These are phyloP conservation scores for Sialis lutaria DNA, from an alignment of 2,888 invertebrate genomes.

Conservation along the genomic window DNA sequence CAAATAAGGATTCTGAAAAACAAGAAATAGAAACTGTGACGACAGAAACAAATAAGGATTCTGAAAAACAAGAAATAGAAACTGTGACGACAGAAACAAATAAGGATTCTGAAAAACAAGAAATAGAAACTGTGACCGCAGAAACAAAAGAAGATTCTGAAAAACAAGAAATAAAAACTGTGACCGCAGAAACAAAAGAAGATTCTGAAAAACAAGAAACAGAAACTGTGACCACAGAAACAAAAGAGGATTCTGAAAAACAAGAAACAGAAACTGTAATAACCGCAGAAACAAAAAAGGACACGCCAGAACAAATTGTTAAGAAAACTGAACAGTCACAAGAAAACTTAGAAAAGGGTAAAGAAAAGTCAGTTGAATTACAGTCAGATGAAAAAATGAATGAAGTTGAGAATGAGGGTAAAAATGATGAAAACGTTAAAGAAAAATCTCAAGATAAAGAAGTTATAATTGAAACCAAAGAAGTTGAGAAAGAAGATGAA, in stretches of 20 bases:
- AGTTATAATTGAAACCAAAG: constrained; percentile 18
- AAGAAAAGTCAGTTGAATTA: background rate
- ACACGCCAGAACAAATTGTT: background rate
- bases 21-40: constrained; percentile 8
- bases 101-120: background rate
- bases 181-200: constrained; percentile 14
- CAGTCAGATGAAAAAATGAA: constrained; percentile 10
- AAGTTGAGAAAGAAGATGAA: constrained; percentile 25
- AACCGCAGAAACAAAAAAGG: background rate
- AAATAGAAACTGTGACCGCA: background rate
- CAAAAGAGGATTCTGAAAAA: background rate
- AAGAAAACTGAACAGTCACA: constrained; percentile 11
- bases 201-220: constrained; percentile 14
- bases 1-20: constrained; percentile 13
- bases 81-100: background rate
- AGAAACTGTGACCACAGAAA: constrained; percentile 6
- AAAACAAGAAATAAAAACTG: constrained; percentile 9
- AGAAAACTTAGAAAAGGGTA: constrained; percentile 1
- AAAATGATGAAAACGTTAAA: constrained; percentile 24
- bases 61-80: background rate
- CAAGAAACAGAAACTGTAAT: background rate
- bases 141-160: background rate
- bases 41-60: background rate
- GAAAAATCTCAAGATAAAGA: constrained; percentile 17
- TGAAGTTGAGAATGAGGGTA: background rate